A percentile compares a stretch with the other conserved stretches of the same genome.
These are phyloP conservation scores for Tachystola acroxantha DNA, from an alignment of 2,888 invertebrate genomes.

Conservation along the genomic window DNA sequence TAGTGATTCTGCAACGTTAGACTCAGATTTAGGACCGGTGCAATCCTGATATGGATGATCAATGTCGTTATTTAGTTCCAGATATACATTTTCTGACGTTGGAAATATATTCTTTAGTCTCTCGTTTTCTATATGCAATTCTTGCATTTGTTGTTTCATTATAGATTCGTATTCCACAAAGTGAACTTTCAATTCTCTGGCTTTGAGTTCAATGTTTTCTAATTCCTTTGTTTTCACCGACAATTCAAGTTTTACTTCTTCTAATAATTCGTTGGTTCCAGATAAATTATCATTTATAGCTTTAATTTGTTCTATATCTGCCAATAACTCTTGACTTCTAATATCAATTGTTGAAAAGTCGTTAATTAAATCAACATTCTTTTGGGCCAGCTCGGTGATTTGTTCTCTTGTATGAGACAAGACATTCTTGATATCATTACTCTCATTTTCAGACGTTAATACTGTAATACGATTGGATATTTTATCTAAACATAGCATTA, in stretches of 20 bases:
- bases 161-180: constrained; percentile 31
- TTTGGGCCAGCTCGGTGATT: constrained; percentile 29
- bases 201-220: constrained; percentile 36
- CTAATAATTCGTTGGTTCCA: constrained; percentile 30
- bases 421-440: constrained; percentile 20
- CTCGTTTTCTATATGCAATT: constrained; percentile 39
- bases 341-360: constrained; percentile 26
- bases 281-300: constrained; percentile 31
- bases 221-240: constrained; percentile 40
- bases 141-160: constrained; percentile 39
- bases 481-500: constrained; percentile 36
- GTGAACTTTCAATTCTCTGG: constrained; percentile 38
- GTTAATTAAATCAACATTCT: constrained; percentile 29
- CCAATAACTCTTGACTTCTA: constrained; percentile 23
- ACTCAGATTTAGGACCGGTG: constrained; percentile 10
- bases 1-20: constrained; percentile 11
- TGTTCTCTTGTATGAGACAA: constrained; percentile 29
- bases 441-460: constrained; percentile 20
- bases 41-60: too few species aligned
- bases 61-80: constrained; percentile 3
- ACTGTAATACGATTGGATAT: constrained; percentile 27
- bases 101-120: constrained; percentile 29
- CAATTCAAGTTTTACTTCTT: constrained; percentile 38
- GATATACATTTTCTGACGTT: constrained; percentile 11
- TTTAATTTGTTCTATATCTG: constrained; percentile 27